These are phyloP conservation scores for Micrastur ruficollis DNA, from an alignment of 2,797 vertebrate species.

Conservation along the genomic window DNA sequence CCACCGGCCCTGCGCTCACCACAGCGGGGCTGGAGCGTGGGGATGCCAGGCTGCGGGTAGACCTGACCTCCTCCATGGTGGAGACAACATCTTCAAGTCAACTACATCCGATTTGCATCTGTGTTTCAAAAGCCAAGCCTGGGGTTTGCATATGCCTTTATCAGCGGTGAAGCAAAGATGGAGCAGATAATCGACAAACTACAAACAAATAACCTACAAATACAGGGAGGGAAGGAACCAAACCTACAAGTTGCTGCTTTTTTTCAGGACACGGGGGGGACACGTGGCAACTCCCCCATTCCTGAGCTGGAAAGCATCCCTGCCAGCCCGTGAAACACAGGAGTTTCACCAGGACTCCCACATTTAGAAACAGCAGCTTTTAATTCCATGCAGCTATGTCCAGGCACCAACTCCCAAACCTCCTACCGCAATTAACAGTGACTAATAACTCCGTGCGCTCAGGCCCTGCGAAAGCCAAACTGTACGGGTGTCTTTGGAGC, in stretches of 20 bases:
- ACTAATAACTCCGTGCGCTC: neutral
- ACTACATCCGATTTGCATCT: neutral
- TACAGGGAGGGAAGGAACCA: neutral
- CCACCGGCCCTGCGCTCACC: neutral
- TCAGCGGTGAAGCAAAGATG: rapidly evolving
- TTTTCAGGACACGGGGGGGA: rapidly evolving
- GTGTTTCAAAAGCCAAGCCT: neutral
- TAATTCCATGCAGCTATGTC: neutral
- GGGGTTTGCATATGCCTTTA: neutral
- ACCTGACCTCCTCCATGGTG: neutral
- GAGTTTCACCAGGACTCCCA: neutral
- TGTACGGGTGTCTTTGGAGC: rapidly evolving
- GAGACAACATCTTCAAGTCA: rapidly evolving
- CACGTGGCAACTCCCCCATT: rapidly evolving
- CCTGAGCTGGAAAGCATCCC: neutral
- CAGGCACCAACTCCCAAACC: neutral
- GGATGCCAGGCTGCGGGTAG: neutral
- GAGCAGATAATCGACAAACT: neutral
- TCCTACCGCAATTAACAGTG: neutral
- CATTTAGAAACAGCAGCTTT: neutral
- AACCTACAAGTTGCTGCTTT: neutral
- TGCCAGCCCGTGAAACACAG: rapidly evolving
- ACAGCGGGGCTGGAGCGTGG: rapidly evolving
- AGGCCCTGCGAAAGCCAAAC: neutral
- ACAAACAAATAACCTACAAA: neutral